Evolutionary conservation across 2,888 invertebrate species (phyloP), one percentile per base, ranked within the genome.

Genomic region (Lypha dubia): DNA sequence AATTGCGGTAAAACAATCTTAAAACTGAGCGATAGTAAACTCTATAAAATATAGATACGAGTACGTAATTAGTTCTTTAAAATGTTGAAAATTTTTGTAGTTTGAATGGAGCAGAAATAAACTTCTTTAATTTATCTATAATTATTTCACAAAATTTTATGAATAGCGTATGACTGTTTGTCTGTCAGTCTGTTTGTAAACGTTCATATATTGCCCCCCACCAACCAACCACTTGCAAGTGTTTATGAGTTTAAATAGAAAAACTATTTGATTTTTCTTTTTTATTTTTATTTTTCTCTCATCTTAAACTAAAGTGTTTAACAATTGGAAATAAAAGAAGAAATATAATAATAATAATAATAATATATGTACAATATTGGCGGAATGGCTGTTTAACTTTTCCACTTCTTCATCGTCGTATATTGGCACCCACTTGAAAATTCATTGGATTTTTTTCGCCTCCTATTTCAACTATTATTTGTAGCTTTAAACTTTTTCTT

Each of bases 361-460:
- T 22, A 73, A 79, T 49, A 79, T 70, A 24, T 58, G 4, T 65
- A 8, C 38, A 51, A 51, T 51, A 32, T 60, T 56, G 70, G 51
- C 44, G 56, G 65, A 49, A 22, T 68, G 74, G 38, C 28, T 71
- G 80, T 62, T 68, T 74, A 80, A 73, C 65, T 73, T 63, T 79
- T 22, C 56, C 67, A 56, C 63, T 32, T 44, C 65, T 53, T n/a
- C 22, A 4, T 28, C 41, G 32, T 46, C 63, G 67, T 60, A 65
- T 84, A 81, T 84, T 84, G 73, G 81, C 84, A 84, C 80, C 80
- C 84, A 84, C 84, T 84, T 84, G 80, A 84, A 84, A 81, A 81
- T 81, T 77, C 80, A 84, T 84, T 81, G 73, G 20, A 20, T 67
- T 65, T 73, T 80, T 76, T 49, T n/a, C n/a, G n/a, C 20, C 46